Evolutionary conservation across 1,140 invertebrate genomes (phyloP), one percentile per base, ranked within the genome.

Genomic region (Pogonognathellus flavescens): DNA sequence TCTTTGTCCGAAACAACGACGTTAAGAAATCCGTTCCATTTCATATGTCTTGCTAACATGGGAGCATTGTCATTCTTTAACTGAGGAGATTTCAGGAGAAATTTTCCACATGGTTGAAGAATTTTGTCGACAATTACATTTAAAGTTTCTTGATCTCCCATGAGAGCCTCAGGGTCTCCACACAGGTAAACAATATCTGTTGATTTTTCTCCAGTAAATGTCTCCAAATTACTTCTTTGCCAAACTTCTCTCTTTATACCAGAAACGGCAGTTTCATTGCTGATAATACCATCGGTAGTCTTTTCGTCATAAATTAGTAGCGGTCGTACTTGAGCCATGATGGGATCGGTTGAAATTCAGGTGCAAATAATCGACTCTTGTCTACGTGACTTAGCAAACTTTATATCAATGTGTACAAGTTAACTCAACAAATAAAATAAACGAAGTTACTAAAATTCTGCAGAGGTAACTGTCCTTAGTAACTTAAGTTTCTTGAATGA

Each of bases 11-110:
- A 22, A 13, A 76, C 16, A 20, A 16, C 62, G 2, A 85, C 81
- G 76, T 70, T 55, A 50, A 85, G 60, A 62, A 83, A 85, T n/a
- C 86, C 86, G 18, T 52, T 82, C 50, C 52, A 85, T 20, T 83
- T 82, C 50, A 87, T 53, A 66, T 82, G 80, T n/a, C 62, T 55
- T 53, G 31, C 72, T 25, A 86, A 50, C 14, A 81, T 80, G n/a
- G 82, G 25, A 41, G 52, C 53, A 16, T 9, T 20, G 13, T 83
- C 81, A 31, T 57, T 55, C 22, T 62, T 53, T 14, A 57, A 5
- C 7, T 10, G 18, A 0, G 31, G 11, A 49, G 52, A 86, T 84
- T 83, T 86, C 10, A 86, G n/a, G 20, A 59, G 13, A 80, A 86
- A 62, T 18, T 70, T 81, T 41, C 86, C 86, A 31, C 57, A 22